These are phyloP conservation scores for Drosophila borborema DNA, from an alignment of 2,888 invertebrate genomes.

Conservation along the genomic window DNA sequence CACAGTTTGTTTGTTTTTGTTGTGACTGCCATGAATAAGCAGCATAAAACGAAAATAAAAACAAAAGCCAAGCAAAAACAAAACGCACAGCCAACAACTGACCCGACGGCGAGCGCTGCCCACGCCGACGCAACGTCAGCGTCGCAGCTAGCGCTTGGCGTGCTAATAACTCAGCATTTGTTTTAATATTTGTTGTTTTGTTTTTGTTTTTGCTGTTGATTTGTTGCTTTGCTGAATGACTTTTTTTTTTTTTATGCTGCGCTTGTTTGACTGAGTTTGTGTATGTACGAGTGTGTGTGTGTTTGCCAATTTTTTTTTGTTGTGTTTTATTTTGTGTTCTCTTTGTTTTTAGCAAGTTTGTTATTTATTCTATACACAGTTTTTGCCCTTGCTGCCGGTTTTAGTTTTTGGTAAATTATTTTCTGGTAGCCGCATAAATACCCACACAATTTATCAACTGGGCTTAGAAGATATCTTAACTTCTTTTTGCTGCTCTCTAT, in stretches of 20 bases:
- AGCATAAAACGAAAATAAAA: slow-evolving; percentile 56
- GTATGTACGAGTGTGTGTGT: slow-evolving; percentile 20
- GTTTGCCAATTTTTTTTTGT: slow-evolving; percentile 21
- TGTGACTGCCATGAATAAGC: slow-evolving; percentile 60
- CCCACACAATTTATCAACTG: slow-evolving; percentile 75
- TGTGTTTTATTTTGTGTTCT: slow-evolving; percentile 27
- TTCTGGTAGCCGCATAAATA: slow-evolving; percentile 74
- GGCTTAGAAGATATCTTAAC: slow-evolving; percentile 47
- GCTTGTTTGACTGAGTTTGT: slow-evolving; percentile 12
- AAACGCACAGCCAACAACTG: slow-evolving; percentile 21
- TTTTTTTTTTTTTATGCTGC: slow-evolving; percentile 44
- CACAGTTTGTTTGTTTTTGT: slow-evolving; percentile 36
- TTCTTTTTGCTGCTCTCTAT: neutral
- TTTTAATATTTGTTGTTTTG: slow-evolving; percentile 40
- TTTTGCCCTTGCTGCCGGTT: slow-evolving; percentile 51
- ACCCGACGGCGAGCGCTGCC: slow-evolving; percentile 10
- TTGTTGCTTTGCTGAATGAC: slow-evolving; percentile 35
- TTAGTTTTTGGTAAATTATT: slow-evolving; percentile 77
- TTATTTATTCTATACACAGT: slow-evolving; percentile 51
- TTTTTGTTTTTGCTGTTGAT: slow-evolving; percentile 30
- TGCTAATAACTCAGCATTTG: slow-evolving; percentile 78
- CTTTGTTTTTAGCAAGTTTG: slow-evolving; percentile 40
- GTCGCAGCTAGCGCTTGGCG: slow-evolving; percentile 36
- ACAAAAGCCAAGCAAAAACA: slow-evolving; percentile 31
- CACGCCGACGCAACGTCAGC: slow-evolving; percentile 16